These are phyloP conservation scores for Metacarcinus magister DNA, from an alignment of 2,888 invertebrate species.

Conservation along the genomic window DNA sequence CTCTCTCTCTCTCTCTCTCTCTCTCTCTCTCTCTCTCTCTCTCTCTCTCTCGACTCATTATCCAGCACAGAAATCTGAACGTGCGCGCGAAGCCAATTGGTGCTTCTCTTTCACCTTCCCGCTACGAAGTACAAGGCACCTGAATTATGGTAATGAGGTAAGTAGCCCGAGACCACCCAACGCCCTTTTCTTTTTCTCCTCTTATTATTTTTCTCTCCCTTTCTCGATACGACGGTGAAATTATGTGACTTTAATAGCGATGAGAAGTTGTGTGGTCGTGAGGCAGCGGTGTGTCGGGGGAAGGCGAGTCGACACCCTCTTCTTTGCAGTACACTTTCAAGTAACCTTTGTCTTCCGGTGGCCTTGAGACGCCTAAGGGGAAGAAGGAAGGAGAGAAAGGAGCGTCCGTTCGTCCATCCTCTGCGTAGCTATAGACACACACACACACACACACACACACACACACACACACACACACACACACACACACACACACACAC, in stretches of 20 bases:
- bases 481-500: slow-evolving; percentile 33
- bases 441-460: neutral
- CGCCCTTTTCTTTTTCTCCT: slow-evolving; percentile 1
- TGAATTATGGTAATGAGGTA: slow-evolving; percentile 5
- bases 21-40: neutral
- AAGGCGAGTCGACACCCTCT: neutral
- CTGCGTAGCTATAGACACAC: neutral
- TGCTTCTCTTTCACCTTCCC: neutral
- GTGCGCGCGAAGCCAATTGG: neutral
- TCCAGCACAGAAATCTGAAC: neutral
- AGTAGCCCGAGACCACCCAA: neutral
- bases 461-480: neutral
- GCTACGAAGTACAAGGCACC: neutral
- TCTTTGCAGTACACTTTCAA: neutral
- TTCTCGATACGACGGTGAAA: neutral
- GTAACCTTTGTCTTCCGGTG: slow-evolving; percentile 13
- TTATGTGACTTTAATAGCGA: slow-evolving; percentile 33
- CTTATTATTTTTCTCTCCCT: neutral
- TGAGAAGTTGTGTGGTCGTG: neutral
- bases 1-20: slow-evolving; percentile 34
- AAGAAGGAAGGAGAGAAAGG: neutral
- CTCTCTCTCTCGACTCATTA: neutral
- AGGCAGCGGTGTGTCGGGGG: neutral
- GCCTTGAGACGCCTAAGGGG: slow-evolving; percentile 6
- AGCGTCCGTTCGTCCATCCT: too few relatives aligned